phyloP scores from a whole-genome alignment of 2,797 vertebrate species.

The Pelochelys cantorii region DNA sequence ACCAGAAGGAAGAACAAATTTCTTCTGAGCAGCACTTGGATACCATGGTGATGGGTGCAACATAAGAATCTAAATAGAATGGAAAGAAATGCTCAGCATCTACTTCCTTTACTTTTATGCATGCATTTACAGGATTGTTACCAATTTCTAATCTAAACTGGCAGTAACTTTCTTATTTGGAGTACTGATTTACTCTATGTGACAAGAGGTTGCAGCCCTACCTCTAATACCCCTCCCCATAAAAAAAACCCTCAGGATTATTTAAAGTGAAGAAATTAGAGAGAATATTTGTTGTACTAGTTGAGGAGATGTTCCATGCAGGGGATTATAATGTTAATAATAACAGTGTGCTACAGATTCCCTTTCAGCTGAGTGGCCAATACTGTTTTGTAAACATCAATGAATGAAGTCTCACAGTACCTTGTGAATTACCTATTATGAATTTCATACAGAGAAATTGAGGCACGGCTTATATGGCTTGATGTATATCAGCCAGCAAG shows the following conservation, averaged over 20 bases:
- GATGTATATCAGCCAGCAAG: not conserved
- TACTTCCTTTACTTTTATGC: slow-evolving; percentile 17
- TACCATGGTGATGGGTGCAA: not conserved
- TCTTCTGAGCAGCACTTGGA: slow-evolving; percentile 12
- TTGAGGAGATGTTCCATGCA: not conserved
- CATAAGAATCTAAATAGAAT: not conserved
- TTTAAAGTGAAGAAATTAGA: not conserved
- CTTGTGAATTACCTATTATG: not conserved
- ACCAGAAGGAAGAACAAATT: not conserved
- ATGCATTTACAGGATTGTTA: not conserved
- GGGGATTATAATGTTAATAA: not conserved
- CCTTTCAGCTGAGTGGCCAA: not conserved
- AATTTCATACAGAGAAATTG: not conserved
- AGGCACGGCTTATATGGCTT: not conserved
- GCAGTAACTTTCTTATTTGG: not conserved
- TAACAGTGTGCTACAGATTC: not conserved
- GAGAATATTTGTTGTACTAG: not conserved
- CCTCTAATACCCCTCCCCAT: not conserved
- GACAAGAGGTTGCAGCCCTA: not conserved
- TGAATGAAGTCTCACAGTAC: not conserved
- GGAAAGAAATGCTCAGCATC: not conserved
- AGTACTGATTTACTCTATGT: slow-evolving; percentile 3
- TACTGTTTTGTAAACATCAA: not conserved
- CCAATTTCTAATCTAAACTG: not conserved
- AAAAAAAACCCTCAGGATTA: not conserved